Evolutionary conservation across 2,888 invertebrate genomes (phyloP).

Genomic region (Salticus scenicus): DNA sequence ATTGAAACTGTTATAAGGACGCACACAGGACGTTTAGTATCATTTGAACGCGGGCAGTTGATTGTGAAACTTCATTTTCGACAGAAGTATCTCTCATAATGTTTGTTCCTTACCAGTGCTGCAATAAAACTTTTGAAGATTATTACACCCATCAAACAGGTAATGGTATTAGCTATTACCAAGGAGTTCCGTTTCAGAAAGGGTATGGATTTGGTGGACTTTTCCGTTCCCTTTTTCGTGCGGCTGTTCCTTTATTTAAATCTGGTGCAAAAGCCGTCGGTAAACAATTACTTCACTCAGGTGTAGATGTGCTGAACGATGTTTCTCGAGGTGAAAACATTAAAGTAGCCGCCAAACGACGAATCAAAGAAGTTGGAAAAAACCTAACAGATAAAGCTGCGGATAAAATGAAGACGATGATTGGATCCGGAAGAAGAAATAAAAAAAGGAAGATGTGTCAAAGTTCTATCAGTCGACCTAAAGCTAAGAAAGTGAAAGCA

Average conservation of each 20-base stretch:
- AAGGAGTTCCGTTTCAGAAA: conserved; percentile 19
- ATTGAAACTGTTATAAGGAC: conserved; percentile 49
- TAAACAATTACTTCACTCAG: neutral
- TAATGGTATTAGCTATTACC: conserved; percentile 18
- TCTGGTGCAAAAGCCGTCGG: neutral
- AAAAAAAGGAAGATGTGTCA: neutral
- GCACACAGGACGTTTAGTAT: conserved; percentile 7
- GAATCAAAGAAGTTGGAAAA: neutral
- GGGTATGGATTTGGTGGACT: conserved; percentile 8
- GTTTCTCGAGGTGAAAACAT: neutral
- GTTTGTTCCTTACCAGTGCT: conserved; percentile 29
- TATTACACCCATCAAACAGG: conserved; percentile 27
- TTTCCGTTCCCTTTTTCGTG: neutral
- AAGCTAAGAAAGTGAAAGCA: neutral
- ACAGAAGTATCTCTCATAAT: conserved; percentile 5
- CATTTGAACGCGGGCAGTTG: conserved; percentile 35
- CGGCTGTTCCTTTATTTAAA: conserved; percentile 11
- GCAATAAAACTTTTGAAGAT: conserved; percentile 18
- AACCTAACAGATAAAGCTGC: neutral
- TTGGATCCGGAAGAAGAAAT: conserved; percentile 11
- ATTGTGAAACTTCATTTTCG: conserved; percentile 33
- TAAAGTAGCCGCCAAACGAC: neutral
- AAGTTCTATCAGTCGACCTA: neutral
- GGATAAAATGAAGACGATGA: conserved; percentile 10
- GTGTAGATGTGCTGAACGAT: neutral